Percentiles rank a stretch among this genome's conserved stretches.
Conservation (phyloP, 2,797 vertebrate genomes). For the Acanthiza pusilla region DNA sequence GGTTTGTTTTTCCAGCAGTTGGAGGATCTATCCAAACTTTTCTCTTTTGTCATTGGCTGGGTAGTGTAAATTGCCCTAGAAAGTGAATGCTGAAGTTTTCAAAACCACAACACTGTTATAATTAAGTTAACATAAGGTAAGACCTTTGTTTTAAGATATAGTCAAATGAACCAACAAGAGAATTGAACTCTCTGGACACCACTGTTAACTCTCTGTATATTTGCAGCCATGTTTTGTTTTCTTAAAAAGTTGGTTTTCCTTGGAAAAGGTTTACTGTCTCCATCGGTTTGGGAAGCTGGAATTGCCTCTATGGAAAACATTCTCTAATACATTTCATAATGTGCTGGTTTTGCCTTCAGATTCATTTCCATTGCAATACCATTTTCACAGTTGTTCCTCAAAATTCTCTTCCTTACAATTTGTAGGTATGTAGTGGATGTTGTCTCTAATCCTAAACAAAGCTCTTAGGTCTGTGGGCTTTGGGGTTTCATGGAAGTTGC, state of each 20-base stretch:
- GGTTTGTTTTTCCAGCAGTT: not conserved
- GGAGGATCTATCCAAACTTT: not conserved
- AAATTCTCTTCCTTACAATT: not conserved
- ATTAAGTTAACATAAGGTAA: not conserved
- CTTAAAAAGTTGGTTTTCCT: not conserved
- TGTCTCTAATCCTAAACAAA: slow-evolving; percentile 37
- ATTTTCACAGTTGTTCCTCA: slow-evolving; percentile 25
- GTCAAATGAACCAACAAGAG: not conserved
- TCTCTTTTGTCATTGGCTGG: not conserved
- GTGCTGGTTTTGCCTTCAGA: not conserved
- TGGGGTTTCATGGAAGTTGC: not conserved
- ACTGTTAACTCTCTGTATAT: not conserved
- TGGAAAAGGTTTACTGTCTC: not conserved
- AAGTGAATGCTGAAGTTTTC: not conserved
- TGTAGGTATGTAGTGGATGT: not conserved
- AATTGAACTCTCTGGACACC: not conserved
- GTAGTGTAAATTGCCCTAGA: not conserved
- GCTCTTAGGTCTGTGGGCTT: not conserved
- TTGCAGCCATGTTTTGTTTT: not conserved
- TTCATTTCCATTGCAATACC: slow-evolving; percentile 11
- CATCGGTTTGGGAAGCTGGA: not conserved
- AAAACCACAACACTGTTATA: not conserved
- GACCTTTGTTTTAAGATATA: not conserved
- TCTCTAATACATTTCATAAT: not conserved
- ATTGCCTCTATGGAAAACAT: not conserved